Conservation (phyloP, 2,797 vertebrate species). For the Furcifer pardalis region DNA sequence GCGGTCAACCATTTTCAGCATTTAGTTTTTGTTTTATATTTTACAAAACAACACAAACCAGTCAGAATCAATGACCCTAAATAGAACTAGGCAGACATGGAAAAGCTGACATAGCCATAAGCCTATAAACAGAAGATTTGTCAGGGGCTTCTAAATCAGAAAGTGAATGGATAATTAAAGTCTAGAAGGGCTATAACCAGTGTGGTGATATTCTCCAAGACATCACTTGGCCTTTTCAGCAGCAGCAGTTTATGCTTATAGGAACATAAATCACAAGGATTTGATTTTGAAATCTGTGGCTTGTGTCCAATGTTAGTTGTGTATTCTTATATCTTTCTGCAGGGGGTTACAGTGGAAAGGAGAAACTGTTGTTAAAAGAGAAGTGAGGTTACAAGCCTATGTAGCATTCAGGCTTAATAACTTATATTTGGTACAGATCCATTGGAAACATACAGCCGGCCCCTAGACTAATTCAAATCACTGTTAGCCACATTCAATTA, state of each 20-base stretch:
- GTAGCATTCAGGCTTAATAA: background rate
- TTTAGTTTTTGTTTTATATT: background rate
- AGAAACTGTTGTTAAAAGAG: background rate
- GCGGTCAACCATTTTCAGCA: background rate
- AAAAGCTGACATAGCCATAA: background rate
- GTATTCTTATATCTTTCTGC: background rate
- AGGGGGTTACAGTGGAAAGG: background rate
- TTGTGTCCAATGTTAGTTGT: background rate
- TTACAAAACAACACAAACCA: background rate
- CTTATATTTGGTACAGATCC: no score
- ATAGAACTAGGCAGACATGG: background rate
- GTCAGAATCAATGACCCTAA: background rate
- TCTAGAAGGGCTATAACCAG: background rate
- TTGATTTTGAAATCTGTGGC: background rate
- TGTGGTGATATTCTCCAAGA: background rate
- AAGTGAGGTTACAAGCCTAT: no score
- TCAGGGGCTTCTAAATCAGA: background rate
- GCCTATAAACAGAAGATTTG: background rate
- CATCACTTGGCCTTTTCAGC: constrained; percentile 18
- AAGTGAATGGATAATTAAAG: constrained; percentile 11
- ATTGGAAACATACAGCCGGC: background rate
- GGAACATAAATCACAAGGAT: background rate
- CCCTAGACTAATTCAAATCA: background rate
- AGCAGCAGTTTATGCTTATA: background rate
- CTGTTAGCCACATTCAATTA: background rate